Percentiles rank a stretch among this genome's conserved stretches.
phyloP scores from a whole-genome alignment of 2,888 invertebrate genomes.

The Drosophila stalkeri region DNA sequence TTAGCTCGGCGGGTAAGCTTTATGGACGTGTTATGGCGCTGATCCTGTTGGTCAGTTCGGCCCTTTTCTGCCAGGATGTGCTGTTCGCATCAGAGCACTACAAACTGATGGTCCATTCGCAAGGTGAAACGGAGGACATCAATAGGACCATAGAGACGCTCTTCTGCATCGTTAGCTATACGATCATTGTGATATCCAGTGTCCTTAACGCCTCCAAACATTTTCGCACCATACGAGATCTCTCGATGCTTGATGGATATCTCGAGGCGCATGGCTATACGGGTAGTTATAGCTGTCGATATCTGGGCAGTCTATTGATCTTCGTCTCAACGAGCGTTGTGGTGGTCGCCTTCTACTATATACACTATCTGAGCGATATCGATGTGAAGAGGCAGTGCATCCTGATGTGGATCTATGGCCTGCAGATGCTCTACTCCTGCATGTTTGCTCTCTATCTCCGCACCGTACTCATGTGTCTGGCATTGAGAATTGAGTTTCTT shows the following conservation, averaged over 20 bases:
- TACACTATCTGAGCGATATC: constrained; percentile 62
- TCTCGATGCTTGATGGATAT: constrained; percentile 70
- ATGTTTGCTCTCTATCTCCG: constrained; percentile 72
- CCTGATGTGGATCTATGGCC: constrained; percentile 62
- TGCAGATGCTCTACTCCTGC: constrained; percentile 70
- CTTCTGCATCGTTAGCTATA: constrained; percentile 75
- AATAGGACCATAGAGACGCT: constrained; percentile 79
- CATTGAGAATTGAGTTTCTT: constrained; percentile 69
- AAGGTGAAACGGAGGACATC: constrained; percentile 76
- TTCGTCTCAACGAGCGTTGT: constrained; percentile 50
- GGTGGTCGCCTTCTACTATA: constrained; percentile 69
- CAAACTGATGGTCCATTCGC: constrained; percentile 55
- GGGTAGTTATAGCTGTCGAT: constrained; percentile 58
- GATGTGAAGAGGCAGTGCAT: constrained; percentile 36
- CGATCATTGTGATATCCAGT: constrained; percentile 67
- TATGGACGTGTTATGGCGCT: constrained; percentile 58
- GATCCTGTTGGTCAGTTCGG: constrained; percentile 41
- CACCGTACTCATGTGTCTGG: constrained; percentile 61
- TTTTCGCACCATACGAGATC: constrained; percentile 66
- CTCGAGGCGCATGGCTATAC: constrained; percentile 59
- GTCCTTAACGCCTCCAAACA: constrained; percentile 64
- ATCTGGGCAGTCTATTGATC: constrained; percentile 39
- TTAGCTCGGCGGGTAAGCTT: constrained; percentile 44
- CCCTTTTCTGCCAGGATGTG: constrained; percentile 55
- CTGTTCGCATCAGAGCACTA: constrained; percentile 60